Conservation (phyloP, 2,797 vertebrate species). For the Apogon hyalosoma region DNA sequence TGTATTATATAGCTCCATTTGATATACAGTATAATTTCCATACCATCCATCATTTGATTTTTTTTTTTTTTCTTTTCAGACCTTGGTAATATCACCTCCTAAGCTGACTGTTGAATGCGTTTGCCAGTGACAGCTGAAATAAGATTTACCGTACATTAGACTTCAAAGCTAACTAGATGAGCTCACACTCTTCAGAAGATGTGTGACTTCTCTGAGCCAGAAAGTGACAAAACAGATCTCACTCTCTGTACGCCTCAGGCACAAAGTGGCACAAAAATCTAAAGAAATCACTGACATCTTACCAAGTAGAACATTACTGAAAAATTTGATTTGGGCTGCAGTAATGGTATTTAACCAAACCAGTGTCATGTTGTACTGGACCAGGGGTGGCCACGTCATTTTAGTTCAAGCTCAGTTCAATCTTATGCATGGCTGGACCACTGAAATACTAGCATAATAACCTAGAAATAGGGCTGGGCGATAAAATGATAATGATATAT, state of each 20-base stretch:
- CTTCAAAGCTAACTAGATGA: slow-evolving; percentile 37
- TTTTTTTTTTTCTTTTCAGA: not conserved
- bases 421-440: too few species aligned
- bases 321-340: not conserved
- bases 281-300: not conserved
- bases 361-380: too few species aligned
- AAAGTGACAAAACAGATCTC: slow-evolving; percentile 4
- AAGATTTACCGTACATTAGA: slow-evolving; percentile 21
- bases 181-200: slow-evolving; percentile 3
- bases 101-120: slow-evolving; percentile 5
- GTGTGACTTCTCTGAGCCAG: slow-evolving; percentile 6
- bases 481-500: too few species aligned
- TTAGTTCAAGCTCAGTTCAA: too few species aligned
- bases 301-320: not conserved
- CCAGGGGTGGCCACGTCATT: too few species aligned
- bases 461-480: too few species aligned
- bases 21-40: not conserved
- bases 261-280: slow-evolving; percentile 9
- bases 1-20: not conserved
- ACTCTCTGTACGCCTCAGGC: not conserved
- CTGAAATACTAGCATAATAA: too few species aligned
- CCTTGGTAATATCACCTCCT: not conserved
- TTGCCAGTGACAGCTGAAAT: slow-evolving; percentile 9
- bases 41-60: not conserved
- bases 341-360: too few species aligned